A percentile compares a stretch with the other conserved stretches of the same genome.
Evolutionary conservation across 1,140 invertebrate genomes (phyloP).

Genomic region (Drosophila nigromelanica): DNA sequence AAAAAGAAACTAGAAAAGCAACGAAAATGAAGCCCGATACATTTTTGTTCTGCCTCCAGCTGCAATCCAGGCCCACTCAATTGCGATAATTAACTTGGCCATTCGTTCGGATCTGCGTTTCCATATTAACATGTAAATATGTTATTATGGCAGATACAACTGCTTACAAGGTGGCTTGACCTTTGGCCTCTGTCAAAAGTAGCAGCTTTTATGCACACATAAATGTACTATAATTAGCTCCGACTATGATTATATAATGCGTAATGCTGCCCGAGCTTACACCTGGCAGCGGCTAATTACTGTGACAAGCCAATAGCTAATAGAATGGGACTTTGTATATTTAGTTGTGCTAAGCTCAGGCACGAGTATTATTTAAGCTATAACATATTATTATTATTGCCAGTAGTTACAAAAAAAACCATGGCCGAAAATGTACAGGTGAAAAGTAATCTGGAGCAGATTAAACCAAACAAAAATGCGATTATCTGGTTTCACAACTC

Average conservation of each 20-base stretch:
- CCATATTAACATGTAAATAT: conserved; percentile 79
- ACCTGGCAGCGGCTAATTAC: conserved; percentile 23
- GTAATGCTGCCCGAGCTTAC: conserved; percentile 57
- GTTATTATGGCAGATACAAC: conserved; percentile 62
- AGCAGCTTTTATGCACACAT: conserved; percentile 22
- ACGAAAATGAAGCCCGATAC: conserved; percentile 70
- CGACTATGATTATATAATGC: conserved; percentile 35
- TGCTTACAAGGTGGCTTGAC: conserved; percentile 14
- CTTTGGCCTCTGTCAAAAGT: conserved; percentile 18
- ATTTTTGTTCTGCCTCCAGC: conserved; percentile 34
- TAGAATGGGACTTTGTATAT: background rate
- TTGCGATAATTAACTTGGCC: conserved; percentile 48
- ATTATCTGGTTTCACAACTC: no score
- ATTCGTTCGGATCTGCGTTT: conserved; percentile 43
- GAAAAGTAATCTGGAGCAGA: no score
- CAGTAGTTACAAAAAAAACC: no score
- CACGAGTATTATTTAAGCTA: no score
- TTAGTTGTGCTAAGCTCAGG: background rate
- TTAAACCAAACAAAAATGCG: no score
- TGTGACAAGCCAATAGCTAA: background rate
- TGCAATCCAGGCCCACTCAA: conserved; percentile 22
- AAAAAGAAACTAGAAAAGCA: background rate
- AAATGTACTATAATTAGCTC: conserved; percentile 60
- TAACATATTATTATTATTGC: no score
- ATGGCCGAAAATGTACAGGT: no score